Base-by-base conservation (phyloP, 2,113 vertebrate species). In the Eretmochelys imbricata region DNA sequence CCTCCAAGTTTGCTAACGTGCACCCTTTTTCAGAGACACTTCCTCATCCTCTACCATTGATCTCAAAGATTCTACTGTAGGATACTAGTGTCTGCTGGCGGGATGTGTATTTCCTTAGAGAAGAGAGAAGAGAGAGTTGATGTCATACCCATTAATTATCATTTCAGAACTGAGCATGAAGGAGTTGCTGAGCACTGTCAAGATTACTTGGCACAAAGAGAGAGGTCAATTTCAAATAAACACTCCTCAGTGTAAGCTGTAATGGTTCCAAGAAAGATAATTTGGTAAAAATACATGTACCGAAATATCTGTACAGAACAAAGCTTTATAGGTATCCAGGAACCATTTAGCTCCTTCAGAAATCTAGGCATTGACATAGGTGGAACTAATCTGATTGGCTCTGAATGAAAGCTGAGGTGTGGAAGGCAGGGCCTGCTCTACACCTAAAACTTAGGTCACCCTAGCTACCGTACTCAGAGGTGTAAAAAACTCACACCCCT, bases 1-100 rank as follows among this genome's bases (percentile, higher is more conserved):
- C 50, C 87, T 96, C 88, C 80, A 90, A 95, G 90, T 97, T 97
- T 98, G 92, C 96, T 96, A 94, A 96, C 91, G 95, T 48, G 29
- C 5, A 8, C 88, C 31, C 92, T 92, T 96, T 94, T 92, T 94
- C 93, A 89, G 50, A 78, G 82, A 93, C 94, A 94, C 90, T 93
- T 95, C 93, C 88, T 96, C 62, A 75, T 91, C 92, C 90, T 92
- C 0, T 0, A 24, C 88, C 69, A 82, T 76, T 93, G 94, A 96
- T 84, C 65, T 82, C 69, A 96, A 94, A 80, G 96, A 76, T 91
- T 93, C 93, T 95, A 79, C 79, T 96, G 96, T 94, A 90, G 93
- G 89, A 86, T 95, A 89, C 51, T 95, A 96, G 94, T 96, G 91
- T 72, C 0, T 14, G 72, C 89, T 88, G 35, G 0, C 0, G 89